Conservation (phyloP, 2,888 invertebrate genomes). For the Tiphia femorata region DNA sequence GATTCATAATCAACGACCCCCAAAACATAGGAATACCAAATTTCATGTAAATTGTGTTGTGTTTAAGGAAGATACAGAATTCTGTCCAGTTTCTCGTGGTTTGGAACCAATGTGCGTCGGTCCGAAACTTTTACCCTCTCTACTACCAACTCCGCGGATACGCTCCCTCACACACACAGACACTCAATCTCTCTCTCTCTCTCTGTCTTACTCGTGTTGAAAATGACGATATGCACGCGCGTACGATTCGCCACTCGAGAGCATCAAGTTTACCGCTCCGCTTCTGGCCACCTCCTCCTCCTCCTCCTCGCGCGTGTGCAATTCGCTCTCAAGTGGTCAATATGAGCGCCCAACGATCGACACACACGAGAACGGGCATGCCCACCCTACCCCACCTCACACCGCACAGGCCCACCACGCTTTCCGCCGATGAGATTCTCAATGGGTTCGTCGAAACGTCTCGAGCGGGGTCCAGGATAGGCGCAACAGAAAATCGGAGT, state of each 20-base stretch:
- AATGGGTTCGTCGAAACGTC: not conserved
- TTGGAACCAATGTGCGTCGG: not conserved
- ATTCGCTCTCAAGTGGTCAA: conserved; percentile 9
- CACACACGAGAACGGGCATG: not conserved
- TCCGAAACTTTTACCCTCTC: not conserved
- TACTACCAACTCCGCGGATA: not conserved
- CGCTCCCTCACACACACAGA: not conserved
- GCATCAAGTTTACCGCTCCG: conserved; percentile 25
- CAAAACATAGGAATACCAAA: too few species aligned
- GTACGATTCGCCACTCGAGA: conserved; percentile 17
- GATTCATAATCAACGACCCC: too few species aligned
- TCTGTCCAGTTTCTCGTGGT: too few species aligned
- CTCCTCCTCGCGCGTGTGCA: too few species aligned
- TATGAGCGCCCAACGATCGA: too few species aligned
- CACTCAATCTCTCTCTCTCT: not conserved
- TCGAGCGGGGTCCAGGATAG: not conserved
- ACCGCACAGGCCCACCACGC: too few species aligned
- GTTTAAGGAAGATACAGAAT: too few species aligned
- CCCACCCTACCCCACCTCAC: not conserved
- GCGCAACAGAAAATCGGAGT: not conserved
- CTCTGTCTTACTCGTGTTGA: not conserved
- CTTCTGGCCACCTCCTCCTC: too few species aligned
- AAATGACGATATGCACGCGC: too few species aligned
- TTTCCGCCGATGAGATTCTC: too few species aligned
- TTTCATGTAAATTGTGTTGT: too few species aligned